phyloP scores from a whole-genome alignment of 2,888 invertebrate genomes.

The Nomada flava region DNA sequence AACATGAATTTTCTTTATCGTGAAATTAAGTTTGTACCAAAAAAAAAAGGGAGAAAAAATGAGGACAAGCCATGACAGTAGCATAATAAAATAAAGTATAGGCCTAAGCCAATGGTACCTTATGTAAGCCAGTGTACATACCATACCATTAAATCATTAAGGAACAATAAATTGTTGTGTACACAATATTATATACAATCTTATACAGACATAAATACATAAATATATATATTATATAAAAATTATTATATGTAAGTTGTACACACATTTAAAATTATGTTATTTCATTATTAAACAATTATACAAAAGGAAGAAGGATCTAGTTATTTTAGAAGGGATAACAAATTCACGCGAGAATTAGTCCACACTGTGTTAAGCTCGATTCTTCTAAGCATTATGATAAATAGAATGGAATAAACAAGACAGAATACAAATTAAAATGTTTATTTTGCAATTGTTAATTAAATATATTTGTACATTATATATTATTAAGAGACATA shows the following conservation, averaged over 20 bases:
- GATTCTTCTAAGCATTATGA: conserved; percentile 16
- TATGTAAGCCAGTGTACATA: conserved; percentile 81
- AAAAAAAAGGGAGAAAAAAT: conserved; percentile 13
- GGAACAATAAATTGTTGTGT: conserved; percentile 71
- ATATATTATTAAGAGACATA: conserved; percentile 61
- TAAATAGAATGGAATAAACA: conserved; percentile 37
- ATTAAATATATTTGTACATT: conserved; percentile 71
- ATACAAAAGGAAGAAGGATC: conserved; percentile 63
- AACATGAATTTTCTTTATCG: conserved; percentile 53
- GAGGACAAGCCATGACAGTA: conserved; percentile 73
- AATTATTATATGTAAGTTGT: conserved; percentile 72
- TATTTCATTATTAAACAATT: conserved; percentile 77
- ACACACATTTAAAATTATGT: conserved; percentile 76
- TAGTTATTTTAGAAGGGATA: conserved; percentile 64
- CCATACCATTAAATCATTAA: conserved; percentile 77
- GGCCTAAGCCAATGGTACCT: conserved; percentile 81
- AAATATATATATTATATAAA: conserved; percentile 69
- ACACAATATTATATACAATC: conserved; percentile 63
- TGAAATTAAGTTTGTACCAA: conserved; percentile 32
- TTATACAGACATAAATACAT: conserved; percentile 55
- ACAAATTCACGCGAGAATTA: conserved; percentile 19
- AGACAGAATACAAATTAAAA: conserved; percentile 66
- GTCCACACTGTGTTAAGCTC: conserved; percentile 45
- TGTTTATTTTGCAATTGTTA: conserved; percentile 69
- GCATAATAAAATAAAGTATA: conserved; percentile 78